Evolutionary conservation across 2,888 invertebrate genomes (phyloP).

Genomic region (Ischnus inquisitorius): DNA sequence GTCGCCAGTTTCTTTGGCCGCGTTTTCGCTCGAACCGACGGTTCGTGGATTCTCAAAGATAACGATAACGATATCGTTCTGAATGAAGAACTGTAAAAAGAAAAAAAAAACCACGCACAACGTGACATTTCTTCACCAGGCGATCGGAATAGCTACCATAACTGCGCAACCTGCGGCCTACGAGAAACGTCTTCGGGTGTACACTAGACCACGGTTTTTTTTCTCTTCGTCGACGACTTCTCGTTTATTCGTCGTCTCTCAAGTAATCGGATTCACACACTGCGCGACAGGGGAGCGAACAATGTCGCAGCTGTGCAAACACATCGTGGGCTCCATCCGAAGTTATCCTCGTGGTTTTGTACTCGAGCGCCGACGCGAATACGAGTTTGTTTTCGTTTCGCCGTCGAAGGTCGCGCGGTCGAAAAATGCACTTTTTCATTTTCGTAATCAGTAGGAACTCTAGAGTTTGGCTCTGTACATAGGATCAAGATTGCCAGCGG

Average conservation of each 20-base stretch:
- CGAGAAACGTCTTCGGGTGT: neutral
- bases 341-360: neutral
- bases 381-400: neutral
- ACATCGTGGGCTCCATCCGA: neutral
- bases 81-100: neutral
- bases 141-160: no score
- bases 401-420: neutral
- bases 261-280: neutral
- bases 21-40: no score
- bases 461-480: slow-evolving; percentile 71
- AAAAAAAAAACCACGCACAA: neutral
- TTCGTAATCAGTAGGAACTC: slow-evolving; percentile 18
- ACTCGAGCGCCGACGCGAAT: no score
- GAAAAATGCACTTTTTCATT: neutral
- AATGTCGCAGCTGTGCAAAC: neutral
- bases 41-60: no score
- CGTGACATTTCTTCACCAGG: no score
- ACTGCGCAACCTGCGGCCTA: neutral
- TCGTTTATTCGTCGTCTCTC: neutral
- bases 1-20: no score
- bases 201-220: neutral
- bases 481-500: slow-evolving; percentile 91
- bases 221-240: neutral
- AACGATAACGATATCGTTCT: no score
- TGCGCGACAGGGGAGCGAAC: neutral